phyloP scores from a whole-genome alignment of 2,113 vertebrate species.

The Periophthalmodon schlosseri region DNA sequence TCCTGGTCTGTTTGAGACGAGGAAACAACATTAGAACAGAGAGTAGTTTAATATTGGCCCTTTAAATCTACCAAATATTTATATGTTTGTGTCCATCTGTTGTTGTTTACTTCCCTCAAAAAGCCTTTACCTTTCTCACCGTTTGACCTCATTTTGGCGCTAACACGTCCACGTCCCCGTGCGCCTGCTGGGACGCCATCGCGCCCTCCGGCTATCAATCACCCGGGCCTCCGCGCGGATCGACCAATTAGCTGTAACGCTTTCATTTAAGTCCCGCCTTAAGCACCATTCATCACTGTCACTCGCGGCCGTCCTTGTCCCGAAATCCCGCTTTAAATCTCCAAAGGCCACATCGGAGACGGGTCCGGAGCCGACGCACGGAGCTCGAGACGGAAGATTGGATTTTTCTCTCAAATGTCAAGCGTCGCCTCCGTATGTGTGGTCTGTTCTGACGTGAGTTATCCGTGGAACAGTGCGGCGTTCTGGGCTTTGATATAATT shows the following conservation, averaged over 20 bases:
- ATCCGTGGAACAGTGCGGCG: background rate
- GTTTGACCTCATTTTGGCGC: conserved; percentile 17
- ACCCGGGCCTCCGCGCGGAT: conserved; percentile 56
- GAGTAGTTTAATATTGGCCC: too few species aligned
- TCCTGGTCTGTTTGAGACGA: too few species aligned
- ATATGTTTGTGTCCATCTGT: too few species aligned
- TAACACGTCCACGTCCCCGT: conserved; percentile 23
- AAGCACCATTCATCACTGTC: conserved; percentile 68
- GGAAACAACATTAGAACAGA: too few species aligned
- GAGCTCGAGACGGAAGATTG: conserved; percentile 26
- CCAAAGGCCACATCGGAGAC: conserved; percentile 44
- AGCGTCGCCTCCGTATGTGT: conserved; percentile 34
- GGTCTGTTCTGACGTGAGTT: conserved; percentile 36
- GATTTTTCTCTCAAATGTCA: conserved; percentile 39
- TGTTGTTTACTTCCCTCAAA: background rate
- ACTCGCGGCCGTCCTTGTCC: conserved; percentile 54
- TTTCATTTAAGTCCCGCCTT: conserved; percentile 64
- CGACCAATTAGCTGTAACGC: conserved; percentile 69
- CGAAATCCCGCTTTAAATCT: conserved; percentile 49
- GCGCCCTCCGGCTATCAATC: conserved; percentile 60
- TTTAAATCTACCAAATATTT: background rate
- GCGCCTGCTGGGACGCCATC: conserved; percentile 18
- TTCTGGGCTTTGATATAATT: conserved; percentile 22
- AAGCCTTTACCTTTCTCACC: background rate
- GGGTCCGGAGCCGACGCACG: conserved; percentile 45